Conservation (phyloP, 2,113 vertebrate genomes). For the Nasalis larvatus region DNA sequence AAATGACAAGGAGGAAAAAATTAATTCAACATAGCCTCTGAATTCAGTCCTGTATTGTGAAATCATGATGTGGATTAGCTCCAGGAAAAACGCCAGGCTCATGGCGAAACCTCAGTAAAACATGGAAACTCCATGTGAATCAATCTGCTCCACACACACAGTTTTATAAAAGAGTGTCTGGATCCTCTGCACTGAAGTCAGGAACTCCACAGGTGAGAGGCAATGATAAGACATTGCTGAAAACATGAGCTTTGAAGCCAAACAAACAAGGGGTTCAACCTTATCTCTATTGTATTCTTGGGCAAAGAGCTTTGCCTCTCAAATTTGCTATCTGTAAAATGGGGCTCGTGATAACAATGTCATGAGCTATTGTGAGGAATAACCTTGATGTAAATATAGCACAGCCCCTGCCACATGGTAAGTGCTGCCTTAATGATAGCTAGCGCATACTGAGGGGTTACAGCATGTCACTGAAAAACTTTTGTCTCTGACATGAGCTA, state of each 20-base stretch:
- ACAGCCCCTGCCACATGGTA: background rate
- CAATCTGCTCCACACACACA: background rate
- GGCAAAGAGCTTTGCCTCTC: background rate
- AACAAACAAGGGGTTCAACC: background rate
- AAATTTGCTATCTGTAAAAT: background rate
- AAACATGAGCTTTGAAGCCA: background rate
- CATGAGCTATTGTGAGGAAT: background rate
- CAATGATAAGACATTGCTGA: background rate
- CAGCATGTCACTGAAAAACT: background rate
- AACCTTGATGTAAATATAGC: background rate
- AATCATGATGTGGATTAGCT: background rate
- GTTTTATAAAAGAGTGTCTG: background rate
- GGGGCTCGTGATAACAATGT: background rate
- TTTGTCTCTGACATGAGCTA: background rate
- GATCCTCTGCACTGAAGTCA: background rate
- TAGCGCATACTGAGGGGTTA: background rate
- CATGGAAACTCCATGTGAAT: background rate
- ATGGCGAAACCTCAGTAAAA: background rate
- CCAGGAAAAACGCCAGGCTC: background rate
- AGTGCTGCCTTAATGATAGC: background rate
- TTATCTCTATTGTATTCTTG: background rate
- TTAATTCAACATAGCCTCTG: background rate
- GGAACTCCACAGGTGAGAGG: background rate
- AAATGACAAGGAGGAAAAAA: conserved; percentile 53
- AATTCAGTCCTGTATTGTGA: conserved; percentile 42